These are phyloP conservation scores for Brachionichthys hirsutus DNA, from an alignment of 2,113 vertebrate genomes.

Conservation along the genomic window DNA sequence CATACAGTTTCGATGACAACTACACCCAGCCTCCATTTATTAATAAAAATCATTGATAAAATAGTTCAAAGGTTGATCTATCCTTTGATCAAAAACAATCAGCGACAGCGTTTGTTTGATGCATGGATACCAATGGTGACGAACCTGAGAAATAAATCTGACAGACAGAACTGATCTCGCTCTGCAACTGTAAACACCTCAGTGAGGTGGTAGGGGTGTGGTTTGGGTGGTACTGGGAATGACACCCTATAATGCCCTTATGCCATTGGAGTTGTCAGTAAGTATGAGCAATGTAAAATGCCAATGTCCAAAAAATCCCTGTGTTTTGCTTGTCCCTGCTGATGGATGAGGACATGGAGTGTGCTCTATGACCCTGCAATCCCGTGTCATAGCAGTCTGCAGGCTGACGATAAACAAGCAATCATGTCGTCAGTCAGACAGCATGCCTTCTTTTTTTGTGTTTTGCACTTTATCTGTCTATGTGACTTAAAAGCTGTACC, in stretches of 20 bases:
- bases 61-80: conserved; percentile 12
- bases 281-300: conserved; percentile 70
- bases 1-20: too few relatives aligned
- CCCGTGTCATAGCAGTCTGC: conserved; percentile 35
- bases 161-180: conserved; percentile 33
- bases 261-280: conserved; percentile 69
- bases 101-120: neutral
- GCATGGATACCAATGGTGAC: conserved; percentile 31
- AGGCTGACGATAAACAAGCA: conserved; percentile 56
- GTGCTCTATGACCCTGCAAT: conserved; percentile 66
- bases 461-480: neutral
- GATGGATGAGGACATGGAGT: conserved; percentile 74
- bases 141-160: conserved; percentile 44
- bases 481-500: neutral
- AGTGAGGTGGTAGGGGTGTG: conserved; percentile 35
- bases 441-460: neutral
- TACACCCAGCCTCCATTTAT: too few relatives aligned
- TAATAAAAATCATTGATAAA: too few relatives aligned
- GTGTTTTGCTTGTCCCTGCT: conserved; percentile 73
- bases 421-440: conserved; percentile 58
- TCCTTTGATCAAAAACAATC: neutral
- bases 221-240: conserved; percentile 27
- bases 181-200: conserved; percentile 45
- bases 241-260: conserved; percentile 53
- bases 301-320: conserved; percentile 67